Base-by-base conservation (phyloP, 2,113 vertebrate species). In the Oreamnos americanus region DNA sequence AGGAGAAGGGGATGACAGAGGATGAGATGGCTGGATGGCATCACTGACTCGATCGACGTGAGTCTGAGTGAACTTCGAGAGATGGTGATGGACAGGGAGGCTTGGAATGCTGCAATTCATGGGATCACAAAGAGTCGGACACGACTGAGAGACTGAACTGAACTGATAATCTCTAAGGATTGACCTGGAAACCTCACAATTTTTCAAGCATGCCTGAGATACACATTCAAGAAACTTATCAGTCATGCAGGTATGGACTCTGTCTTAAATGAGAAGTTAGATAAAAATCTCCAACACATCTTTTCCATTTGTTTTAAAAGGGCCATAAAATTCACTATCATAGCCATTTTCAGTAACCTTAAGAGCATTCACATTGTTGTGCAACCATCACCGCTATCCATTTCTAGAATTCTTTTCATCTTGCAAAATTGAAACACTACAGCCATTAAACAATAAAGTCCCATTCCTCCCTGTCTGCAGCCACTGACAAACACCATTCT, bases 251-350 rank as follows among this genome's bases (percentile, higher is more conserved):
- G 9, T 49, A 78, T 33, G 58, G 23, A 62, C 45, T 79, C 5
- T 86, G 19, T 94, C 36, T 64, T 82, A 93, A 76, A 86, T 89
- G 25, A 93, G 13, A 85, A 97, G 86, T 78, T 43, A 96, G 74
- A 90, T 15, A 78, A 81, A 81, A 85, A 45, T 53, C 23, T n/a
- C 17, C 55, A 78, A 25, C 26, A 58, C 5, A 78, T n/a, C 91
- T n/a, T 90, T 79, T 33, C 7, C 33, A 55, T 33, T 79, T 92
- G 25, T 74, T 76, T 19, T 43, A 84, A 60, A 76, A 78, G 58
- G 39, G 6, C 62, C 19, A 51, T 84, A 84, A 83, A 60, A 76
- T 39, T 39, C 71, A 39, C 8, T 14, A 13, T 39, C 51, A 71
- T 84, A 58, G 71, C 17, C 33, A 83, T 60, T 76, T 74, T 60